Conservation (phyloP, 2,888 invertebrate genomes). For the Sicus ferrugineus region DNA sequence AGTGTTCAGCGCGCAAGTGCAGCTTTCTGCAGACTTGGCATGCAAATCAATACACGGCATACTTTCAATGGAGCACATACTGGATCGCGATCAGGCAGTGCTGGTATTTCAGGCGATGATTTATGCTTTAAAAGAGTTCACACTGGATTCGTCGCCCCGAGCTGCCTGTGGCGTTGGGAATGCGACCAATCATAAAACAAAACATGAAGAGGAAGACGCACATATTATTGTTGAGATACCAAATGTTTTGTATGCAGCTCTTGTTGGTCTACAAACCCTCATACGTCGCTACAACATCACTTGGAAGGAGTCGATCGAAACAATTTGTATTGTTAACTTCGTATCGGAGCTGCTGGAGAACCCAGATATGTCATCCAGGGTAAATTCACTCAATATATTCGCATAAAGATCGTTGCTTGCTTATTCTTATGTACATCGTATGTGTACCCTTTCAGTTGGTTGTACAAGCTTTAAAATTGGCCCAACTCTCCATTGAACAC, state of each 20-base stretch:
- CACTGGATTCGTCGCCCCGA: slow-evolving; percentile 39
- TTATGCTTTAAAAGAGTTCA: slow-evolving; percentile 70
- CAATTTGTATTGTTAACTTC: slow-evolving; percentile 71
- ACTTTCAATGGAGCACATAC: slow-evolving; percentile 66
- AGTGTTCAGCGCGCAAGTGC: slow-evolving; percentile 46
- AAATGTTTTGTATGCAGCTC: slow-evolving; percentile 70
- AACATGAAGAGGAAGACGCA: not conserved
- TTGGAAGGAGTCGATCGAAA: slow-evolving; percentile 82
- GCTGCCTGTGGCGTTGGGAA: slow-evolving; percentile 2
- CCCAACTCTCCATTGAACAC: slow-evolving; percentile 75
- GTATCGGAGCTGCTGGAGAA: slow-evolving; percentile 68
- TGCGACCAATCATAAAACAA: slow-evolving; percentile 18
- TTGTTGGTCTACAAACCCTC: slow-evolving; percentile 72
- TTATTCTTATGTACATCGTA: too few species aligned
- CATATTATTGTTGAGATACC: slow-evolving; percentile 65
- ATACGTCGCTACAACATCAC: slow-evolving; percentile 76
- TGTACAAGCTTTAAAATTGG: slow-evolving; percentile 75
- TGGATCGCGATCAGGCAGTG: slow-evolving; percentile 71
- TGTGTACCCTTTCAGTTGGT: slow-evolving; percentile 68
- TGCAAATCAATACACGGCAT: slow-evolving; percentile 61
- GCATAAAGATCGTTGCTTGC: too few species aligned
- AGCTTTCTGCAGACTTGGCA: slow-evolving; percentile 53
- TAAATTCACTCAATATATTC: too few species aligned
- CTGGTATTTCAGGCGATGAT: slow-evolving; percentile 71
- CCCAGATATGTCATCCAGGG: slow-evolving; percentile 66